Base-by-base conservation (phyloP, 1,140 invertebrate species). In the Telenomus remus region DNA sequence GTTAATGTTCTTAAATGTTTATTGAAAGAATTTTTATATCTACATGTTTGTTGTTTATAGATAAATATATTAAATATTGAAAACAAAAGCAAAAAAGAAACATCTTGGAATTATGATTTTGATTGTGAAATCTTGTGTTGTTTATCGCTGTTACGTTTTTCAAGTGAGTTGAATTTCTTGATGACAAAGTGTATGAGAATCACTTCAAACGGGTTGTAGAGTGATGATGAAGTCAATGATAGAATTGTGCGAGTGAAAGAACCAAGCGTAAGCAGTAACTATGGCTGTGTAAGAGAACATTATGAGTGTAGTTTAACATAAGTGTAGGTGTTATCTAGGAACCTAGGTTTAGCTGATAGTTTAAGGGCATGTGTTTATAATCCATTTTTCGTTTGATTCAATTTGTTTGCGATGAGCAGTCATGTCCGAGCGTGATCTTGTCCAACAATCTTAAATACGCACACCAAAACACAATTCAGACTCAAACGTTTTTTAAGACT, bases 261-360 rank as follows among this genome's bases (percentile, higher is more conserved):
- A 60, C 69, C 69, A 78, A 76, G 64, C 54, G 66, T 81, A 83
- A 81, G 73, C 85, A 81, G 80, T 82, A 87, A 86, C 84, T 84
- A 87, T 85, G 86, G 86, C 86, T 87, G 86, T 87, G 86, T 86
- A 87, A 84, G 85, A 84, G 82, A 87, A 87, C 81, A 87, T 86
- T 86, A 86, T 81, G 85, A 85, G 79, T 85, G 85, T 86, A 84
- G 80, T 85, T n/a, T 85, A 83, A 78, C 80, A 81, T 82, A 85
- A 78, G 79, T 69, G 79, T 86, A 85, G 84, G 81, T 86, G 85
- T 87, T 86, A 86, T 83, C 84, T 87, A 86, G 81, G 80, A 77
- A 84, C 82, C n/a, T 86, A 86, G 84, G 74, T 68, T 87, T 87
- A 86, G 80, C 72, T 81, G 83, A 83, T 81, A 82, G 78, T 61